Base-by-base conservation (phyloP, 1,140 invertebrate genomes). In the Orchesella cincta region DNA sequence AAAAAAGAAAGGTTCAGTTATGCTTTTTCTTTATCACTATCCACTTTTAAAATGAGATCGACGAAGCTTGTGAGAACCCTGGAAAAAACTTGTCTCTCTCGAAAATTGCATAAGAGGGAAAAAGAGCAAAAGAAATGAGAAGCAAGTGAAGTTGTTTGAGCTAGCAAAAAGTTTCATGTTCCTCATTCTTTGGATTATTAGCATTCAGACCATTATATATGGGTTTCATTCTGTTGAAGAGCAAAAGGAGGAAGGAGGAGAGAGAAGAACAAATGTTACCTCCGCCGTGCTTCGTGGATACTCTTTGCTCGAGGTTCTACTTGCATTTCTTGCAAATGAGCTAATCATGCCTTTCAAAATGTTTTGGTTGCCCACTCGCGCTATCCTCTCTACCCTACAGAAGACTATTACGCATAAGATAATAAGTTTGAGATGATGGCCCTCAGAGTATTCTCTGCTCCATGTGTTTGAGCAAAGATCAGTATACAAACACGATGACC, bases 221-320 rank as follows among this genome's bases (percentile, higher is more conserved):
- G 52, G 23, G 52, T n/a, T 57, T 57, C 52, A 26, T 57, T 57
- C 52, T 57, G 12, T 14, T 57, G 14, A 57, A 57, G 23, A 57
- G 23, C 52, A 57, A 57, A 23, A 57, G 23, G 52, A 57, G 23
- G 23, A 18, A 57, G 14, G 52, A 57, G 23, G 52, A 57, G 52
- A 57, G 23, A 57, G 52, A 57, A n/a, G 52, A 14, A 57, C 52
- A 57, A 57, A 57, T 57, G 52, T 57, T 57, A 23, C 52, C 52
- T 23, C 52, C 23, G 52, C 23, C 23, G 23, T 57, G 23, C 52
- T 26, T 18, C 23, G 23, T 57, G 52, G 8, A 46, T 46, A 20
- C 39, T 12, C 39, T 46, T 46, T 57, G 14, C 52, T 5, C 5
- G 14, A n/a, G 23, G 5, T 46, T 46, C 39, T 46, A 12, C 39